Percentiles rank a stretch among this genome's conserved stretches.
phyloP scores from a whole-genome alignment of 2,797 vertebrate genomes.

The Gila robusta region DNA sequence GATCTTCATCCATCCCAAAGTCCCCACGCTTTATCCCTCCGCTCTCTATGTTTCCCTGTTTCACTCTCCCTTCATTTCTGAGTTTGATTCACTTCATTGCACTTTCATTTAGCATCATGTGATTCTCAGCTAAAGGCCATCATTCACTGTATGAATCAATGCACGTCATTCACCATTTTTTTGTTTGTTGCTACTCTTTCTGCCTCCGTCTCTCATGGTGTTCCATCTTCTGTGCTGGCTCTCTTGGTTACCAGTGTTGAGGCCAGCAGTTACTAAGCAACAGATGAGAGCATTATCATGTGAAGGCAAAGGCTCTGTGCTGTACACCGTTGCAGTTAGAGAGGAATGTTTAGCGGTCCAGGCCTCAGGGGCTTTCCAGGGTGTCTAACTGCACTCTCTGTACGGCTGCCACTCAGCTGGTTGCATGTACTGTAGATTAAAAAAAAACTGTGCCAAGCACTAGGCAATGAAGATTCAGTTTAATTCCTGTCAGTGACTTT shows the following conservation, averaged over 20 bases:
- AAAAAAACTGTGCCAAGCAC: neutral
- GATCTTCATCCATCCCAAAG: constrained; percentile 38
- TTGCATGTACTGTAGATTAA: neutral
- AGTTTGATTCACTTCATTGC: constrained; percentile 6
- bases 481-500: neutral
- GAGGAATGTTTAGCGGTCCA: constrained; percentile 46
- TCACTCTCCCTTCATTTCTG: constrained; percentile 6
- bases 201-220: constrained; percentile 12
- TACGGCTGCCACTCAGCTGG: constrained; percentile 41
- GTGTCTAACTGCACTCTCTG: constrained; percentile 9
- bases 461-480: neutral
- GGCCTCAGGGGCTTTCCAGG: constrained; percentile 23
- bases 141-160: constrained; percentile 42
- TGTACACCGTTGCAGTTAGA: constrained; percentile 44
- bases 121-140: constrained; percentile 19
- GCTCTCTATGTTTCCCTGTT: constrained; percentile 2
- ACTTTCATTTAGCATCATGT: constrained; percentile 38
- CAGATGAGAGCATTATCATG: constrained; percentile 64
- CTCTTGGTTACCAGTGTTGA: constrained; percentile 61
- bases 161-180: constrained; percentile 9
- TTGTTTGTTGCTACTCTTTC: constrained; percentile 15
- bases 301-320: constrained; percentile 50
- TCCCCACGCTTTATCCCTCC: constrained; percentile 20
- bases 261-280: constrained; percentile 70
- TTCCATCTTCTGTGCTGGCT: constrained; percentile 52